Evolutionary conservation across 2,888 invertebrate species (phyloP).

Genomic region (Clusia tigrina): DNA sequence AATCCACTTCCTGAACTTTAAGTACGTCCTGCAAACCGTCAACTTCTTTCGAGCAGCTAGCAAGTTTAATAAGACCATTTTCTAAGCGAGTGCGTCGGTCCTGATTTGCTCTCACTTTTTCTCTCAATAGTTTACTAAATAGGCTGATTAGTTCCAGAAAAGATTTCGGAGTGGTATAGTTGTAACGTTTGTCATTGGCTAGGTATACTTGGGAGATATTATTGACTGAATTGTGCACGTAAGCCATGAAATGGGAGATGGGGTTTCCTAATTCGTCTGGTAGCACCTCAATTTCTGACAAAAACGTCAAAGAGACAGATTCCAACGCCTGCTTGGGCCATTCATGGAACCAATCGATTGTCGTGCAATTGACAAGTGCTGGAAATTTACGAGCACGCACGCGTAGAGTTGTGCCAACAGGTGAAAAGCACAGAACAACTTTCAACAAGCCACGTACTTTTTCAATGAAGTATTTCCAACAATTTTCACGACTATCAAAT

Average conservation of each 20-base stretch:
- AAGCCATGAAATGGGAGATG: slow-evolving; percentile 88
- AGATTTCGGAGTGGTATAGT: slow-evolving; percentile 96
- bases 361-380: slow-evolving; percentile 89
- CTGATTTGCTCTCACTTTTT: slow-evolving; percentile 74
- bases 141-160: slow-evolving; percentile 92
- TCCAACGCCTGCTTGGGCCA: slow-evolving; percentile 93
- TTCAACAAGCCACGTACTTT: slow-evolving; percentile 81
- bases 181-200: slow-evolving; percentile 86
- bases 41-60: slow-evolving; percentile 85
- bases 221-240: slow-evolving; percentile 88
- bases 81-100: slow-evolving; percentile 82
- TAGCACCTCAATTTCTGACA: slow-evolving; percentile 74
- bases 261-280: slow-evolving; percentile 67
- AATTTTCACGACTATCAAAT: slow-evolving; percentile 87
- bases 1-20: slow-evolving; percentile 79
- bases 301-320: slow-evolving; percentile 86
- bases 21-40: slow-evolving; percentile 80
- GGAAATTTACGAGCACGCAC: slow-evolving; percentile 92
- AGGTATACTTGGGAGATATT: slow-evolving; percentile 82
- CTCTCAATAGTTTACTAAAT: slow-evolving; percentile 75
- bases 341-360: slow-evolving; percentile 96
- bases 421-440: slow-evolving; percentile 89
- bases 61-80: slow-evolving; percentile 87
- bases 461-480: slow-evolving; percentile 95
- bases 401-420: slow-evolving; percentile 88